A percentile compares a stretch with the other conserved stretches of the same genome.
Conservation (phyloP, 2,797 vertebrate species). For the Pipistrellus kuhlii region DNA sequence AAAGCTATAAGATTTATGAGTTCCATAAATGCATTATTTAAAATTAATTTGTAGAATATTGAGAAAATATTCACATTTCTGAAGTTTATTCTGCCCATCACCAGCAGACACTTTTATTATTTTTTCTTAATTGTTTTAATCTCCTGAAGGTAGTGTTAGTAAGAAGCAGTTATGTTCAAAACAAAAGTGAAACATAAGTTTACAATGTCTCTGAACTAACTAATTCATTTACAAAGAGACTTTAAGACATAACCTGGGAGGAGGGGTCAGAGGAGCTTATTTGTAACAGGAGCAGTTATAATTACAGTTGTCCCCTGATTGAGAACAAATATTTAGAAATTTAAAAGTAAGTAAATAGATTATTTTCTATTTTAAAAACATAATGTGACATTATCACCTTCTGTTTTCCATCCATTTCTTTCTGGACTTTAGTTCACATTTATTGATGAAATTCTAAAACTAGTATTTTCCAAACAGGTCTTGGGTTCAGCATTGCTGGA, state of each 20-base stretch:
- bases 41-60: slow-evolving; percentile 59
- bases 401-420: slow-evolving; percentile 53
- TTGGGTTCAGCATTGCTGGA: slow-evolving; percentile 99
- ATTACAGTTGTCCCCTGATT: neutral
- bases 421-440: slow-evolving; percentile 42
- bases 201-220: neutral
- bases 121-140: slow-evolving; percentile 56
- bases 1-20: slow-evolving; percentile 6
- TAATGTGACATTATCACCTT: neutral
- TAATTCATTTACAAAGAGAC: neutral
- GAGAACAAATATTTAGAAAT: neutral
- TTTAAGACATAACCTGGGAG: neutral
- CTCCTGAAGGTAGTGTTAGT: neutral
- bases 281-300: neutral
- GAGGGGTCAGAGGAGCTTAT: neutral
- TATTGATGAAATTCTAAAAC: slow-evolving; percentile 57
- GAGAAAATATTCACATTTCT: slow-evolving; percentile 34
- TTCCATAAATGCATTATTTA: slow-evolving; percentile 47
- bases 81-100: slow-evolving; percentile 20
- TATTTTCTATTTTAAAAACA: slow-evolving; percentile 21
- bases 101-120: neutral
- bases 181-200: slow-evolving; percentile 60
- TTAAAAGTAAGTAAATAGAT: slow-evolving; percentile 19
- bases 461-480: slow-evolving; percentile 89
- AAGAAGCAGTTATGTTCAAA: slow-evolving; percentile 4